Percentiles rank a stretch among this genome's conserved stretches.
These are phyloP conservation scores for Drymonia ruficornis DNA, from an alignment of 2,888 invertebrate species.

Conservation along the genomic window DNA sequence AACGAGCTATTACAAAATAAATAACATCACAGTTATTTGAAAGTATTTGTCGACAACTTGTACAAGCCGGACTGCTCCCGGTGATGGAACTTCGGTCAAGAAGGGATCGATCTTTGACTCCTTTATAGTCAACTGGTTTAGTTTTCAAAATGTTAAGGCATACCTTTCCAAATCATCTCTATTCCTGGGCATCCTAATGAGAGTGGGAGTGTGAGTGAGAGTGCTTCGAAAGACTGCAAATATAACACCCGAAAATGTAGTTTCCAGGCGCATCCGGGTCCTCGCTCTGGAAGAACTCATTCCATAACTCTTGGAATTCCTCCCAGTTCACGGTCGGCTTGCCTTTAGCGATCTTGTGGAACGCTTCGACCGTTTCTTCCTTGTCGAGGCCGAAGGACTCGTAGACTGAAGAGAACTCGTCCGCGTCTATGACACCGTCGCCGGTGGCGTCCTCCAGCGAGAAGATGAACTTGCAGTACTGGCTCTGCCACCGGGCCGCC, in stretches of 20 bases:
- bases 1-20: not conserved
- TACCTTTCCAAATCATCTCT: not conserved
- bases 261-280: slow-evolving; percentile 92
- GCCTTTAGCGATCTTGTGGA: slow-evolving; percentile 91
- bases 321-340: slow-evolving; percentile 89
- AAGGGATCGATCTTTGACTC: not conserved
- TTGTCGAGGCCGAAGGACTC: slow-evolving; percentile 91
- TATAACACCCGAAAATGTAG: slow-evolving; percentile 87
- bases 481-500: slow-evolving; percentile 92
- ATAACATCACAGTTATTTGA: not conserved
- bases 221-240: slow-evolving; percentile 45
- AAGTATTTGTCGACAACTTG: not conserved
- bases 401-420: slow-evolving; percentile 93
- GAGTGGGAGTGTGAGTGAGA: slow-evolving; percentile 36
- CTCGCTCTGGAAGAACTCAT: slow-evolving; percentile 93
- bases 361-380: slow-evolving; percentile 90
- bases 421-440: slow-evolving; percentile 90
- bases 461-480: slow-evolving; percentile 95
- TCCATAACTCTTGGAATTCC: slow-evolving; percentile 92
- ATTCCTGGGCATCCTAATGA: slow-evolving; percentile 19
- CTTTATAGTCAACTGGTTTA: not conserved
- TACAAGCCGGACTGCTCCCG: not conserved
- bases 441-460: slow-evolving; percentile 94
- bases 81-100: not conserved
- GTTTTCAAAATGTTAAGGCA: not conserved